phyloP scores from a whole-genome alignment of 2,113 vertebrate genomes.

The Cyprinodon tularosa region DNA sequence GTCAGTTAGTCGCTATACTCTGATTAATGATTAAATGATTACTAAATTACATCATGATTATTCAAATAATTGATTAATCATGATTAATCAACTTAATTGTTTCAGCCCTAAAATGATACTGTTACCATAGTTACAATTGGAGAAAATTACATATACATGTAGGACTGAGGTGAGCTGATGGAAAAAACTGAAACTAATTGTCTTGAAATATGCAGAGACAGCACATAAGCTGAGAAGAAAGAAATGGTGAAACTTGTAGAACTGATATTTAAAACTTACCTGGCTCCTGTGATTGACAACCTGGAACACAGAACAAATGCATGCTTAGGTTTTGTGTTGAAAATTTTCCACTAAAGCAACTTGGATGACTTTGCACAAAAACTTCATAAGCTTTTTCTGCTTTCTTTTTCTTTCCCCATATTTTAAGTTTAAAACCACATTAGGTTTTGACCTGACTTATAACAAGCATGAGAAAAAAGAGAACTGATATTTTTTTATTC shows the following conservation, averaged over 20 bases:
- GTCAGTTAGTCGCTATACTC: too few relatives aligned
- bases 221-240: not conserved
- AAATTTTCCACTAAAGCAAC: not conserved
- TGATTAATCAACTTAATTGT: too few relatives aligned
- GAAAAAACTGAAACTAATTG: not conserved
- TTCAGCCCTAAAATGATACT: not conserved
- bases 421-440: not conserved
- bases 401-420: not conserved
- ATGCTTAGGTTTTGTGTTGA: not conserved
- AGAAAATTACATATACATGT: not conserved
- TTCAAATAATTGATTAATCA: too few relatives aligned
- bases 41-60: too few relatives aligned
- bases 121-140: not conserved
- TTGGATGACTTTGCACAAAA: not conserved
- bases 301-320: conserved; percentile 13
- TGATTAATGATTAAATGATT: too few relatives aligned
- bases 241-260: too few relatives aligned
- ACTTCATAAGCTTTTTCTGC: not conserved
- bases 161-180: not conserved
- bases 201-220: not conserved
- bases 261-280: not conserved
- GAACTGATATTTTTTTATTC: not conserved
- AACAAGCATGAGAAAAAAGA: not conserved
- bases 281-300: not conserved
- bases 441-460: too few relatives aligned